Evolutionary conservation across 2,888 invertebrate genomes (phyloP).

Genomic region (Salpingus planirostris): DNA sequence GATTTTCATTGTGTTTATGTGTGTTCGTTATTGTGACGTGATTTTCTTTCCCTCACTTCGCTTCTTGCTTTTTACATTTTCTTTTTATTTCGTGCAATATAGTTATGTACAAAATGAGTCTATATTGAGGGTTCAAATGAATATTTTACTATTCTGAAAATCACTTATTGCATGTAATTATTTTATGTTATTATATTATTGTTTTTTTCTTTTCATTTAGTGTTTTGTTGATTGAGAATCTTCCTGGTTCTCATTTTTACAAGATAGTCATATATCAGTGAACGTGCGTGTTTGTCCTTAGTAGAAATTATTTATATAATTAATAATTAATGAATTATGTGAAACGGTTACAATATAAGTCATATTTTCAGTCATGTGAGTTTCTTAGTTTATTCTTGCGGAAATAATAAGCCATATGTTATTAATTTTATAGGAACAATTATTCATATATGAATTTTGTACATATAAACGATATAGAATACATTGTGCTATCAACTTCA

Average conservation of each 20-base stretch:
- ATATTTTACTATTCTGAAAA: too few species aligned
- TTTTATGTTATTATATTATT: conserved; percentile 1
- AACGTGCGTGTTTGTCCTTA: conserved; percentile 15
- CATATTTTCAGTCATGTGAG: conserved; percentile 11
- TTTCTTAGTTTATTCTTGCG: conserved; percentile 7
- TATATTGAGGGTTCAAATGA: not conserved
- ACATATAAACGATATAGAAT: conserved; percentile 21
- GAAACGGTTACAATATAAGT: conserved; percentile 11
- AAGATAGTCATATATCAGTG: conserved; percentile 12
- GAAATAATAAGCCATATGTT: conserved; percentile 23
- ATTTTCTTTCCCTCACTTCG: not conserved
- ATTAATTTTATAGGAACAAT: conserved; percentile 22
- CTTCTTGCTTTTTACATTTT: not conserved
- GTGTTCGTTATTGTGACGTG: too few species aligned
- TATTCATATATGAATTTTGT: conserved; percentile 24
- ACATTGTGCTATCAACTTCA: too few species aligned
- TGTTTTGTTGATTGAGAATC: conserved; percentile 4
- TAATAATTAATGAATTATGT: too few species aligned
- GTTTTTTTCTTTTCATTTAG: conserved; percentile 7
- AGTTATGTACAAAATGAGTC: conserved; percentile 8
- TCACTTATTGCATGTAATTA: not conserved
- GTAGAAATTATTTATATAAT: conserved; percentile 13
- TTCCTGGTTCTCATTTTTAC: conserved; percentile 3
- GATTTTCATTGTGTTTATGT: too few species aligned
- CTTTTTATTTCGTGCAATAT: conserved; percentile 9